Conservation (phyloP, 2,113 vertebrate genomes). For the Tylochromis polylepis region DNA sequence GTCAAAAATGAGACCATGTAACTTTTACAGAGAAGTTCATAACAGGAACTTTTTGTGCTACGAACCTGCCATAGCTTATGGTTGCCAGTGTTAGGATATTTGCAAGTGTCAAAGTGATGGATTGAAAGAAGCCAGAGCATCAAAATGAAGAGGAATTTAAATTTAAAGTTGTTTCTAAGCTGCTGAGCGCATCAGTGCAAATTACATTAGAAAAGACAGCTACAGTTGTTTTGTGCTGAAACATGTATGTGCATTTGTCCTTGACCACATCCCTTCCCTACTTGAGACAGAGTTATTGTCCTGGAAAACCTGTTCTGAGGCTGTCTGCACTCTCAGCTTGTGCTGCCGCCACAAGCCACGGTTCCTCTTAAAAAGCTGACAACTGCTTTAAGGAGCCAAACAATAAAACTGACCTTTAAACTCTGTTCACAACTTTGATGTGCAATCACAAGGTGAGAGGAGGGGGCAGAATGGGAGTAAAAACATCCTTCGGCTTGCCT, state of each 20-base stretch:
- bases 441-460: constrained; percentile 48
- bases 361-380: constrained; percentile 27
- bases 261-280: background rate
- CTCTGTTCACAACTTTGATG: constrained; percentile 68
- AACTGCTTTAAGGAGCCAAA: constrained; percentile 54
- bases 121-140: background rate
- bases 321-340: constrained; percentile 3
- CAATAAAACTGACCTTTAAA: constrained; percentile 67
- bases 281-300: background rate
- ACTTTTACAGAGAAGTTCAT: background rate
- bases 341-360: background rate
- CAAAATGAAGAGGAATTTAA: background rate
- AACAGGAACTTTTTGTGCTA: background rate
- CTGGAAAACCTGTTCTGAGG: background rate
- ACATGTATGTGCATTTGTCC: background rate
- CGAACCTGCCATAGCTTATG: background rate
- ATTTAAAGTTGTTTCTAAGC: background rate
- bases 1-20: background rate
- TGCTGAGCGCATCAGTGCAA: background rate
- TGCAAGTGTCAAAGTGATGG: background rate
- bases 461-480: constrained; percentile 35
- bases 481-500: constrained; percentile 63
- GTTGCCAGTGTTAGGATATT: background rate
- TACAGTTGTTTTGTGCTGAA: background rate
- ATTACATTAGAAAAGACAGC: background rate